Evolutionary conservation across 2,888 invertebrate genomes (phyloP).

Genomic region (Dioctria rufipes): DNA sequence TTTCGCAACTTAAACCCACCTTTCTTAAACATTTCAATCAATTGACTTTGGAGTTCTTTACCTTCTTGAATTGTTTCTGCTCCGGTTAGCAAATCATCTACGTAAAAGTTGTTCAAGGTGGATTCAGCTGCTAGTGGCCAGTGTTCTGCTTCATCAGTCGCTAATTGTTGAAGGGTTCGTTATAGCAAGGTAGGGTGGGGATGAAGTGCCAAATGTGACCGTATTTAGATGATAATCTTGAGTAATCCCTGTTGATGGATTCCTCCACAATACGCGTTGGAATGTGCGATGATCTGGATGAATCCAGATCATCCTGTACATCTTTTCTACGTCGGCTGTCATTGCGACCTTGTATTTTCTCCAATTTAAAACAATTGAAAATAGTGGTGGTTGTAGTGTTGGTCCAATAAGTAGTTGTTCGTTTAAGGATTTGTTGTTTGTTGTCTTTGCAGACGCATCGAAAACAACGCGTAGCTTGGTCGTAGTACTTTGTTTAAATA

Average conservation of each 20-base stretch:
- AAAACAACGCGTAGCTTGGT: too few relatives aligned
- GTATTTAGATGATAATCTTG: not conserved
- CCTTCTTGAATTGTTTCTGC: conserved; percentile 10
- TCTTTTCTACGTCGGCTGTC: too few relatives aligned
- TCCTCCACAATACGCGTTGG: not conserved
- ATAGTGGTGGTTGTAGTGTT: too few relatives aligned
- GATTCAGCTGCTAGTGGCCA: conserved; percentile 4
- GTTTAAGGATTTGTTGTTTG: too few relatives aligned
- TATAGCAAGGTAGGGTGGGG: not conserved
- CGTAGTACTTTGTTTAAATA: too few relatives aligned
- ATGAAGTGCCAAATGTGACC: not conserved
- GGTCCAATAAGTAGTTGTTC: too few relatives aligned
- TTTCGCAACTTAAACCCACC: conserved; percentile 17
- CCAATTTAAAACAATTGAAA: too few relatives aligned
- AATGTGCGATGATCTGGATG: not conserved
- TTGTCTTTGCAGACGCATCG: too few relatives aligned
- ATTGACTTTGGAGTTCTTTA: not conserved
- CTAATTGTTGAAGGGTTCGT: too few relatives aligned
- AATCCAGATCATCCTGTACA: not conserved
- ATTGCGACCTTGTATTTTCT: too few relatives aligned
- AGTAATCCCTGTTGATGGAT: not conserved
- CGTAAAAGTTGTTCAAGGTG: not conserved
- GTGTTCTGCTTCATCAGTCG: not conserved
- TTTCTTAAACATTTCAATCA: not conserved
- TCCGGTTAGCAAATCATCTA: not conserved